These are phyloP conservation scores for Lasius fuliginosus DNA, from an alignment of 2,888 invertebrate genomes.

Conservation along the genomic window DNA sequence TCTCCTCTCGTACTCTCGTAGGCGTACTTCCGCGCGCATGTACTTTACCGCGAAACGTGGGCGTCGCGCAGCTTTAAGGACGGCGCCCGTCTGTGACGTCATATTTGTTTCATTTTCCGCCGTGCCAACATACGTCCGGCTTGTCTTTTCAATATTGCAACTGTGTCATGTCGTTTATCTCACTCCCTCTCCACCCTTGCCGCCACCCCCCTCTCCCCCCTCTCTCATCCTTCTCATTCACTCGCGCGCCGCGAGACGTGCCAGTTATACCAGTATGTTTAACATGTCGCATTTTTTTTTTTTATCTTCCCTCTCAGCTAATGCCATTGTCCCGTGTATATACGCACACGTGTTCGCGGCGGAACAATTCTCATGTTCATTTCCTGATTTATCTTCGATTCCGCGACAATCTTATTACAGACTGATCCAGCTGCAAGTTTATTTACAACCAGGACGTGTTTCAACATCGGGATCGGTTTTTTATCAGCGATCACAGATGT, in stretches of 20 bases:
- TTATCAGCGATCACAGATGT: neutral
- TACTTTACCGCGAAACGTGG: constrained; percentile 36
- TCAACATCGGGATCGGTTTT: neutral
- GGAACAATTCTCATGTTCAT: constrained; percentile 29
- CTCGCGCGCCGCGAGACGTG: constrained; percentile 12
- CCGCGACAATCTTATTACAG: constrained; percentile 2
- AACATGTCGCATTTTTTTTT: constrained; percentile 51
- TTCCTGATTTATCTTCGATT: constrained; percentile 43
- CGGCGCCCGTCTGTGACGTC: constrained; percentile 54
- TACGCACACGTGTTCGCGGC: constrained; percentile 28
- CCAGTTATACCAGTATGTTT: constrained; percentile 41
- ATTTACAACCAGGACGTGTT: neutral
- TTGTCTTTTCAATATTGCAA: constrained; percentile 53
- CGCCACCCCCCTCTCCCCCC: neutral
- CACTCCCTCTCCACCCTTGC: constrained; percentile 32
- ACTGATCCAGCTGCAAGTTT: neutral
- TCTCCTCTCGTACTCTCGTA: constrained; percentile 12
- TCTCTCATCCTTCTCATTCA: constrained; percentile 27
- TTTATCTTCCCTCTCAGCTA: constrained; percentile 47
- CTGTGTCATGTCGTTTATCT: constrained; percentile 53
- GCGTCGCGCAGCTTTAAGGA: constrained; percentile 50
- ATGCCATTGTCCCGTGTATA: constrained; percentile 44
- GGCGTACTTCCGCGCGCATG: constrained; percentile 46
- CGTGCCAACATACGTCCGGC: constrained; percentile 51
- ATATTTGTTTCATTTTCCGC: constrained; percentile 45